Conservation (phyloP, 2,888 invertebrate genomes). For the Drosophila colorata region DNA sequence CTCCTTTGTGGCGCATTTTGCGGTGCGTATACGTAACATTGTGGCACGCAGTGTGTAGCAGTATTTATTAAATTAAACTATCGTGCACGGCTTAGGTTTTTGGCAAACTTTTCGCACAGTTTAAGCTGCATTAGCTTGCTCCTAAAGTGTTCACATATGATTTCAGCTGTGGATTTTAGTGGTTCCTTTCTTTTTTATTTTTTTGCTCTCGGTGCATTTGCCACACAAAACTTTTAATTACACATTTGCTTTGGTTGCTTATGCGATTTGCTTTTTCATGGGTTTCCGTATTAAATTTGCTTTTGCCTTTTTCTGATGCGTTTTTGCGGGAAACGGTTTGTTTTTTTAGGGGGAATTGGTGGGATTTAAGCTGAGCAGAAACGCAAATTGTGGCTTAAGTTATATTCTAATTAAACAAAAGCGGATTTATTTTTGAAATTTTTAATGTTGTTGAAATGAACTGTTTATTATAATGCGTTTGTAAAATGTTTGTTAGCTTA, state of each 20-base stretch:
- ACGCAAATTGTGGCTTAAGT: neutral
- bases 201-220: constrained; percentile 1
- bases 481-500: too few relatives aligned
- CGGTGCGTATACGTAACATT: constrained; percentile 58
- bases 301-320: constrained; percentile 28
- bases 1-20: constrained; percentile 56
- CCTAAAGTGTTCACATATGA: constrained; percentile 1
- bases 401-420: too few relatives aligned
- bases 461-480: too few relatives aligned
- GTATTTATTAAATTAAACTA: constrained; percentile 62
- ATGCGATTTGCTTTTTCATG: constrained; percentile 24
- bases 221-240: constrained; percentile 55
- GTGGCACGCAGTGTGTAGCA: constrained; percentile 13
- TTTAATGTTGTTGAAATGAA: too few relatives aligned
- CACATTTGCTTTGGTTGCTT: constrained; percentile 39
- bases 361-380: neutral
- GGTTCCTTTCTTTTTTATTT: neutral
- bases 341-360: constrained; percentile 19
- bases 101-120: constrained; percentile 32
- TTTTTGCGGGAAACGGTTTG: neutral
- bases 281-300: constrained; percentile 32
- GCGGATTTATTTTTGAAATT: too few relatives aligned
- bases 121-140: constrained; percentile 3
- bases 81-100: constrained; percentile 24
- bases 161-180: constrained; percentile 4